Evolutionary conservation across 2,888 invertebrate genomes (phyloP).

Genomic region (Sisyra terminalis): DNA sequence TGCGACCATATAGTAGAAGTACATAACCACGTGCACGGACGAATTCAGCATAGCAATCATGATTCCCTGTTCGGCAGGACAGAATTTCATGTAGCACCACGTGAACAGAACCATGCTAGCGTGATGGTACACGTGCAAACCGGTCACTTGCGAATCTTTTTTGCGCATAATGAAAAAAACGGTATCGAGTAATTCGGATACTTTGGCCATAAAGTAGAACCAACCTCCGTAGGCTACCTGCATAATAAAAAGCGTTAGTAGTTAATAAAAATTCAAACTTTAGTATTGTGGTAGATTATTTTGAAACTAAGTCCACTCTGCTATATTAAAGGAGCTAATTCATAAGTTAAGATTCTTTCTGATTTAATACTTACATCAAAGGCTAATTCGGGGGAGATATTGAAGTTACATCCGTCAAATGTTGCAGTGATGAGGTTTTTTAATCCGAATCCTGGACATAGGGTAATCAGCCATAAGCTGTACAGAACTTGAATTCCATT

Average conservation of each 20-base stretch:
- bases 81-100: slow-evolving; percentile 53
- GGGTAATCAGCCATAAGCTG: slow-evolving; percentile 34
- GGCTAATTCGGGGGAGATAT: too few relatives aligned
- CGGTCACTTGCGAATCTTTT: slow-evolving; percentile 58
- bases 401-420: too few relatives aligned
- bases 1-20: slow-evolving; percentile 66
- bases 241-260: not conserved
- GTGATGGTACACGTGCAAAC: slow-evolving; percentile 67
- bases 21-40: slow-evolving; percentile 76
- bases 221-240: not conserved
- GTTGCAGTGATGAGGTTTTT: not conserved
- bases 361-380: too few relatives aligned
- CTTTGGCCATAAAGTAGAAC: not conserved
- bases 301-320: too few relatives aligned
- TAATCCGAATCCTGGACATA: slow-evolving; percentile 25
- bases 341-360: too few relatives aligned
- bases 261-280: not conserved
- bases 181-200: slow-evolving; percentile 22
- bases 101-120: slow-evolving; percentile 51
- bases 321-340: too few relatives aligned
- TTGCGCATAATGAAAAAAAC: slow-evolving; percentile 74
- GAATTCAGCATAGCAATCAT: slow-evolving; percentile 66
- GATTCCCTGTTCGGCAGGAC: slow-evolving; percentile 66
- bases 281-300: too few relatives aligned
- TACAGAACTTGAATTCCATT: slow-evolving; percentile 47